A percentile compares a stretch with the other conserved stretches of the same genome.
These are phyloP conservation scores for Hyles euphorbiae DNA, from an alignment of 1,140 invertebrate genomes.

Conservation along the genomic window DNA sequence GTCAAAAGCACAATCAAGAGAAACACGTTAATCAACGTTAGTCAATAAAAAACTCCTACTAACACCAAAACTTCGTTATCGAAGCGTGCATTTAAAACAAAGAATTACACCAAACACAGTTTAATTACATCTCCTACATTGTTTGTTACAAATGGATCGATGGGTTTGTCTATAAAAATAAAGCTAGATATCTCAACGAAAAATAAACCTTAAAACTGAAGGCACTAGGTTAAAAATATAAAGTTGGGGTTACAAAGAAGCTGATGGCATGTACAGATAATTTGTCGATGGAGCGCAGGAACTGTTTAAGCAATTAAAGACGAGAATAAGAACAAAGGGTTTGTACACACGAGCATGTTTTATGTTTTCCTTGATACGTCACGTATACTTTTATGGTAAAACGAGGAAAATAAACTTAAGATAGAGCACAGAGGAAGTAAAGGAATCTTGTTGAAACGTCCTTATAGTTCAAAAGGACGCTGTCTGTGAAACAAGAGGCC, in stretches of 20 bases:
- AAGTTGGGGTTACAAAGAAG: background rate
- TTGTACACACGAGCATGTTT: slow-evolving; percentile 7
- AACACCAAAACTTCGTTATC: too few species aligned
- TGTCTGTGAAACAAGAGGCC: too few species aligned
- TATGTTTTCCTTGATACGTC: too few species aligned
- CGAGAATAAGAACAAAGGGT: slow-evolving; percentile 19
- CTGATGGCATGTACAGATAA: slow-evolving; percentile 3
- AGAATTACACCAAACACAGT: slow-evolving; percentile 7
- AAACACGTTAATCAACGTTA: too few species aligned
- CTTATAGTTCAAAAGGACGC: too few species aligned
- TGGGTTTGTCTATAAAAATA: slow-evolving; percentile 16
- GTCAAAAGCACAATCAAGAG: too few species aligned
- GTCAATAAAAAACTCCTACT: too few species aligned
- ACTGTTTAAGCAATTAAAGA: slow-evolving; percentile 35
- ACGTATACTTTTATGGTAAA: too few species aligned
- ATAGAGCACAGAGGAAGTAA: too few species aligned
- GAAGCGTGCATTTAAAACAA: background rate
- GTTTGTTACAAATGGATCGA: slow-evolving; percentile 35
- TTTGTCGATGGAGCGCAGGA: slow-evolving; percentile 14
- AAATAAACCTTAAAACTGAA: slow-evolving; percentile 4
- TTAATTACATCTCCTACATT: slow-evolving; percentile 26
- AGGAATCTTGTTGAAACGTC: too few species aligned
- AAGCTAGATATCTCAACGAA: slow-evolving; percentile 4
- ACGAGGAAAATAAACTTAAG: too few species aligned
- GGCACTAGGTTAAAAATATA: slow-evolving; percentile 6